phyloP scores from a whole-genome alignment of 2,888 invertebrate genomes.

The Frankliniella intonsa region DNA sequence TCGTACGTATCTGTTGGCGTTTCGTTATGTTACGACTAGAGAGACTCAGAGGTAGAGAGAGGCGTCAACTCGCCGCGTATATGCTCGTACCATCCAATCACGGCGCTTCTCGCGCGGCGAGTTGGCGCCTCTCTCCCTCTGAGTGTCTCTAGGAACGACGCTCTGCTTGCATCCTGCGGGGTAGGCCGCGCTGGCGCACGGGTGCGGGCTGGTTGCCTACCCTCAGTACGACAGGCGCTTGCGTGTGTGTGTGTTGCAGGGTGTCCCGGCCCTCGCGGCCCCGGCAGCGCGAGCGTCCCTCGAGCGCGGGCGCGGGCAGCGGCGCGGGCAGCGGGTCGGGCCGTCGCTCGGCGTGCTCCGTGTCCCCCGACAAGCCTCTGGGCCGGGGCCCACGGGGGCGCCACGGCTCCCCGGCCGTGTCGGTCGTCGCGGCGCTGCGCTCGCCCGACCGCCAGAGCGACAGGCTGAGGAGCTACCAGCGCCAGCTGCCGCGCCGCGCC shows the following conservation, averaged over 20 bases:
- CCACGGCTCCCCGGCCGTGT: background rate
- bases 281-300: background rate
- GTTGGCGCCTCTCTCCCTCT: no score
- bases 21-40: no score
- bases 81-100: no score
- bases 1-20: no score
- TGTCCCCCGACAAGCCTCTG: background rate
- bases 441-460: background rate
- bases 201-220: no score
- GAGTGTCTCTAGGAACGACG: no score
- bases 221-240: no score
- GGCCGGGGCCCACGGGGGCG: background rate
- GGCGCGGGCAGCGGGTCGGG: background rate
- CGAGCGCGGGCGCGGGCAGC: background rate
- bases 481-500: background rate
- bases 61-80: no score
- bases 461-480: slow-evolving; percentile 1
- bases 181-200: no score
- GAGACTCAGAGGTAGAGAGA: no score
- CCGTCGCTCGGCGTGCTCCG: background rate
- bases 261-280: background rate
- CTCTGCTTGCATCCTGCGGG: no score
- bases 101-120: no score
- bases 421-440: background rate
- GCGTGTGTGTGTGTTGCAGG: background rate